These are phyloP conservation scores for Steinernema hermaphroditum DNA, from an alignment of 2,888 invertebrate species.

Conservation along the genomic window DNA sequence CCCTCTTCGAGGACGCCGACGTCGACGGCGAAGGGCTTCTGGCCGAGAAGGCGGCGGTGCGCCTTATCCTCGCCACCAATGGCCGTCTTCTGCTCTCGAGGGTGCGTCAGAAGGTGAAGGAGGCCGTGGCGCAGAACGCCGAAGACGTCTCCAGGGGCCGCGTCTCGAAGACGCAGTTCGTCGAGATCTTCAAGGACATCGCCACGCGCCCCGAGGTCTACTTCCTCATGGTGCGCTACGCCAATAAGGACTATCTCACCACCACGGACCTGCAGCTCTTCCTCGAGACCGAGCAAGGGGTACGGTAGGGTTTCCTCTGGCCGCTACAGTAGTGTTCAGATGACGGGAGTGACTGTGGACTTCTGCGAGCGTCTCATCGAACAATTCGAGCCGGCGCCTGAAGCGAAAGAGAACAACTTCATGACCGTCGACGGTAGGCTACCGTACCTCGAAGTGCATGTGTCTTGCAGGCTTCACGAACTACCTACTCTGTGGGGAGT, in stretches of 20 bases:
- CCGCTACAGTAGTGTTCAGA: constrained; percentile 66
- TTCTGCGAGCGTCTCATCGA: constrained; percentile 71
- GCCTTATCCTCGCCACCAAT: constrained; percentile 67
- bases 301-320: constrained; percentile 48
- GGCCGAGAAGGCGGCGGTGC: constrained; percentile 56
- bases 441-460: neutral
- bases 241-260: constrained; percentile 72
- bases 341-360: constrained; percentile 70
- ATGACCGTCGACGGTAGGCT: constrained; percentile 71
- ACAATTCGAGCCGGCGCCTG: constrained; percentile 71
- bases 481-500: constrained; percentile 69
- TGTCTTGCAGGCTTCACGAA: constrained; percentile 67
- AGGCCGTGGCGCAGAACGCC: constrained; percentile 69
- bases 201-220: constrained; percentile 73
- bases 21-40: constrained; percentile 62
- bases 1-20: constrained; percentile 65
- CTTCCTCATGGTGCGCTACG: constrained; percentile 72
- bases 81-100: constrained; percentile 69
- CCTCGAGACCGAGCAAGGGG: constrained; percentile 73
- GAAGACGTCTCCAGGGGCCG: constrained; percentile 69
- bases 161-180: constrained; percentile 71
- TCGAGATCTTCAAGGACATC: constrained; percentile 72
- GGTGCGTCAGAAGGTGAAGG: constrained; percentile 71
- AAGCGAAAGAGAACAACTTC: constrained; percentile 70
- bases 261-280: constrained; percentile 72